Conservation (phyloP, 2,888 invertebrate species). For the Hylaea fasciaria region DNA sequence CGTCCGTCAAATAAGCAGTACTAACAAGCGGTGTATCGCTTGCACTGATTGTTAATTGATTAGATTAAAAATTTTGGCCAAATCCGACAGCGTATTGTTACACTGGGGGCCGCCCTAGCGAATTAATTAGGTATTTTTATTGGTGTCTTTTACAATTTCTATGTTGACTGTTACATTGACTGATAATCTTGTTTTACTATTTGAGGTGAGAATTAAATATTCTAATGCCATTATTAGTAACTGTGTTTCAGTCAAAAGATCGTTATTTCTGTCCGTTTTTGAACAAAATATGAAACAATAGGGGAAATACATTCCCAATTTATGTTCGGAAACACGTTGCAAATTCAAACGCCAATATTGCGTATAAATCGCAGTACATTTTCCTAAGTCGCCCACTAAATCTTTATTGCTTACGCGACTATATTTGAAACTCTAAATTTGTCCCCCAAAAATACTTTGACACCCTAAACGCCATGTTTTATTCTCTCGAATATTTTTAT, state of each 20-base stretch:
- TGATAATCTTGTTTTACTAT: conserved; percentile 47
- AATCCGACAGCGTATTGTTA: conserved; percentile 76
- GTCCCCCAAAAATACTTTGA: conserved; percentile 69
- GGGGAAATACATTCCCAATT: conserved; percentile 32
- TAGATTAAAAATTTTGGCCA: conserved; percentile 83
- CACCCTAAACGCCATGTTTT: conserved; percentile 77
- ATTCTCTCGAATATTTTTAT: conserved; percentile 78
- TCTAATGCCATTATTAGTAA: conserved; percentile 30
- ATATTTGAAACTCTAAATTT: conserved; percentile 68
- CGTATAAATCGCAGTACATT: conserved; percentile 46
- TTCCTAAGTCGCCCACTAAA: conserved; percentile 61
- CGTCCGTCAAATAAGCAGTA: conserved; percentile 82
- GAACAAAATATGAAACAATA: neutral
- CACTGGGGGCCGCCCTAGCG: conserved; percentile 63
- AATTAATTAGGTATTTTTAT: conserved; percentile 75
- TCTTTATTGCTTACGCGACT: conserved; percentile 75
- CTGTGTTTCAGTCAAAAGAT: neutral
- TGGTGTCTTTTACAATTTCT: conserved; percentile 79
- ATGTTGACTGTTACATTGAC: conserved; percentile 64
- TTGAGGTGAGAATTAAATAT: conserved; percentile 22
- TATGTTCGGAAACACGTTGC: conserved; percentile 33
- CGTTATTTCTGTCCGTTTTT: conserved; percentile 22
- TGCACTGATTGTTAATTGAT: conserved; percentile 86
- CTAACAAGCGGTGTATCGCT: conserved; percentile 84
- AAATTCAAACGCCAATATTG: conserved; percentile 39